Percentiles rank a stretch among this genome's conserved stretches.
Evolutionary conservation across 2,113 vertebrate genomes (phyloP).

Genomic region (Ardeotis arabs): DNA sequence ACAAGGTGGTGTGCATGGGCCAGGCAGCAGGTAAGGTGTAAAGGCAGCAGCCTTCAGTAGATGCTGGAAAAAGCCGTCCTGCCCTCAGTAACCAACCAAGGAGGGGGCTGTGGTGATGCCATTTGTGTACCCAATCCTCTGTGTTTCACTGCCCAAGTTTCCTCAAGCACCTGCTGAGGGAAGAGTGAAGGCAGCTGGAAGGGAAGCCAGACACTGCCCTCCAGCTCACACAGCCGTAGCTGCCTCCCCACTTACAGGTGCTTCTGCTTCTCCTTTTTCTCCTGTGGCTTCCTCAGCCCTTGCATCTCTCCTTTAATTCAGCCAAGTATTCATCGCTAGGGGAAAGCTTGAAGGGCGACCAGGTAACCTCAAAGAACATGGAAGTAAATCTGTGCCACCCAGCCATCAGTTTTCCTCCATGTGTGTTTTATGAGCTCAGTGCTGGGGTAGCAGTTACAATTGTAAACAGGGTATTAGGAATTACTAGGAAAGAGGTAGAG

Average conservation of each 20-base stretch:
- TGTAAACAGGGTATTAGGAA: background rate
- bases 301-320: background rate
- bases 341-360: background rate
- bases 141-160: accelerated
- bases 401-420: background rate
- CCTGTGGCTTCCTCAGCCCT: background rate
- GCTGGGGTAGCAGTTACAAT: background rate
- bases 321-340: background rate
- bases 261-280: background rate
- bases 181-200: background rate
- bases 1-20: accelerated
- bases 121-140: background rate
- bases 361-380: background rate
- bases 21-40: background rate
- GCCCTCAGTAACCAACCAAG: background rate
- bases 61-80: background rate
- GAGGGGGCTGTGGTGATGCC: background rate
- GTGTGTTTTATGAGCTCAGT: background rate
- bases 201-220: background rate
- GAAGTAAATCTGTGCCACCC: background rate
- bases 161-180: background rate
- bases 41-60: background rate
- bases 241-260: background rate
- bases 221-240: background rate
- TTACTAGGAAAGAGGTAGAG: background rate